phyloP scores from a whole-genome alignment of 2,888 invertebrate species.

The Prosapia bicincta region DNA sequence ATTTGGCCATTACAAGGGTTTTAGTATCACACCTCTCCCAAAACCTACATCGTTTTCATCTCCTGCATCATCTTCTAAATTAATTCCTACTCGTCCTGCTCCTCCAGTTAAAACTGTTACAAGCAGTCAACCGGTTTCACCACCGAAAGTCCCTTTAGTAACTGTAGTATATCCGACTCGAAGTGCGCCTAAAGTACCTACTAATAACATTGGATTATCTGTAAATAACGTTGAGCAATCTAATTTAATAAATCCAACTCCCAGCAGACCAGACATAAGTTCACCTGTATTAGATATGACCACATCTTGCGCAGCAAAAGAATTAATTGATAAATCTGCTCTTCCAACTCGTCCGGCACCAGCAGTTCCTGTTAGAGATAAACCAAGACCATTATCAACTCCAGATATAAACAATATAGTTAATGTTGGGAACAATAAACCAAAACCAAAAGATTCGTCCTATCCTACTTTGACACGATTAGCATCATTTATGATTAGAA shows the following conservation, averaged over 20 bases:
- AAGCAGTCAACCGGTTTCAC: constrained; percentile 19
- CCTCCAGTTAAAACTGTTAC: constrained; percentile 27
- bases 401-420: constrained; percentile 42
- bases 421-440: background rate
- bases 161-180: constrained; percentile 21
- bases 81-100: constrained; percentile 33
- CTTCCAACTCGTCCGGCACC: constrained; percentile 53
- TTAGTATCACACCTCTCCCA: constrained; percentile 67
- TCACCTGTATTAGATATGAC: constrained; percentile 78
- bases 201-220: constrained; percentile 22
- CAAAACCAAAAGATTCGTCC: constrained; percentile 40
- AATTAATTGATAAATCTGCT: constrained; percentile 51
- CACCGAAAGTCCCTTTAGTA: constrained; percentile 29
- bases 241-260: constrained; percentile 25
- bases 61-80: constrained; percentile 15
- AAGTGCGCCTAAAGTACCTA: constrained; percentile 34
- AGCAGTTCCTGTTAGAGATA: constrained; percentile 45
- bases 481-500: constrained; percentile 39
- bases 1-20: constrained; percentile 85
- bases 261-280: constrained; percentile 70
- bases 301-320: constrained; percentile 69
- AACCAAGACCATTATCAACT: constrained; percentile 50
- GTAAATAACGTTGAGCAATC: constrained; percentile 16
- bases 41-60: constrained; percentile 39
- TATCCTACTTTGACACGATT: constrained; percentile 51